phyloP scores from a whole-genome alignment of 1,140 invertebrate genomes.

The Schlechtendalia chinensis region DNA sequence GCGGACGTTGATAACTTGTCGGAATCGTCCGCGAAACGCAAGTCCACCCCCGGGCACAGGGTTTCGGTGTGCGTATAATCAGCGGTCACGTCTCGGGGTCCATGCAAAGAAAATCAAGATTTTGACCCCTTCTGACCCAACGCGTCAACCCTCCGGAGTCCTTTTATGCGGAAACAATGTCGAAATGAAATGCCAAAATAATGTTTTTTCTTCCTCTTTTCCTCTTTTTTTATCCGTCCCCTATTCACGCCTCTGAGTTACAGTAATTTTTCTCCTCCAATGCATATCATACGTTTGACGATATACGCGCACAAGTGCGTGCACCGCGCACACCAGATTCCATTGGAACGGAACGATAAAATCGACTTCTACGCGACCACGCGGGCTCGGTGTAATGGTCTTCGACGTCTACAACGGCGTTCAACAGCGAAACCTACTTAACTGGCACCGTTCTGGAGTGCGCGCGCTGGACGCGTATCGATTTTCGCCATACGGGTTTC shows the following conservation, averaged over 20 bases:
- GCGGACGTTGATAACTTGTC: not conserved
- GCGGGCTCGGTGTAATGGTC: too few species aligned
- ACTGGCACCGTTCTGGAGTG: too few species aligned
- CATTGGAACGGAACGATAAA: constrained; percentile 18
- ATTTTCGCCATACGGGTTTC: too few species aligned
- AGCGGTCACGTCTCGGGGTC: constrained; percentile 39
- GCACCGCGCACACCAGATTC: not conserved
- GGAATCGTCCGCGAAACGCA: constrained; percentile 20
- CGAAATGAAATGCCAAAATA: constrained; percentile 36
- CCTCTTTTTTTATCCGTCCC: constrained; percentile 35
- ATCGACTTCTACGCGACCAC: not conserved
- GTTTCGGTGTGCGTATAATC: constrained; percentile 32
- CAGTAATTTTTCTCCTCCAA: constrained; percentile 41
- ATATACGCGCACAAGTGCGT: not conserved
- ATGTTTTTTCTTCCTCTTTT: constrained; percentile 37
- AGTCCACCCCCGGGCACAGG: constrained; percentile 26
- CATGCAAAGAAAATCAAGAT: constrained; percentile 50
- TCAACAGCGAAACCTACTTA: too few species aligned
- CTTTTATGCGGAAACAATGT: constrained; percentile 49
- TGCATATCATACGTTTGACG: constrained; percentile 7
- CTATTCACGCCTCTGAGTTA: constrained; percentile 29
- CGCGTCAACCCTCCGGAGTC: constrained; percentile 43
- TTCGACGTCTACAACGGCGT: too few species aligned
- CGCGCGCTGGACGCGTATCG: too few species aligned
- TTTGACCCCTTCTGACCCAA: constrained; percentile 43